Conservation (phyloP, 2,888 invertebrate species). For the Ophion obscuratus region DNA sequence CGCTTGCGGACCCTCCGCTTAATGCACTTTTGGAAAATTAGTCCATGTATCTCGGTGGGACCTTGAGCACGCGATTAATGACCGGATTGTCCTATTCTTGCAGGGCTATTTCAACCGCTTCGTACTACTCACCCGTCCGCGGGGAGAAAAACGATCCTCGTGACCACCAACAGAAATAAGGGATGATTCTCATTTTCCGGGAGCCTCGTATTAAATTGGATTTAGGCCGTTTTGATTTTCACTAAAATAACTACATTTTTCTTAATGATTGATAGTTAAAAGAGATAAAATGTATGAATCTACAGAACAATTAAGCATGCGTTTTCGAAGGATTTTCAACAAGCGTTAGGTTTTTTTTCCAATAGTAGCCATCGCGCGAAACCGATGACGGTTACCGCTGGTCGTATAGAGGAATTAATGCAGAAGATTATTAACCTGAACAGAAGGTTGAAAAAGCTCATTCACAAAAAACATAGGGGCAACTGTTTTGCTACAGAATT, state of each 20-base stretch:
- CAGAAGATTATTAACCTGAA: no score
- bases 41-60: conserved; percentile 76
- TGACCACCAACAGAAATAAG: conserved; percentile 21
- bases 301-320: no score
- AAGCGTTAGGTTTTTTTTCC: no score
- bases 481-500: no score
- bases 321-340: no score
- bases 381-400: no score
- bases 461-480: no score
- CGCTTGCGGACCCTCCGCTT: conserved; percentile 60
- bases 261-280: neutral
- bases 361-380: no score
- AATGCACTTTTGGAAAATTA: conserved; percentile 79
- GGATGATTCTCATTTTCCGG: conserved; percentile 2
- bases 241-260: neutral
- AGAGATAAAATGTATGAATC: neutral
- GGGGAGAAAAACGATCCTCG: conserved; percentile 22
- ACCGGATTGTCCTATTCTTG: conserved; percentile 48
- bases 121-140: conserved; percentile 28
- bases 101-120: conserved; percentile 47
- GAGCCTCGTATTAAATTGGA: conserved; percentile 74
- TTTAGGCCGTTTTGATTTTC: neutral
- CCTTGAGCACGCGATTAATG: conserved; percentile 55
- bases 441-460: no score
- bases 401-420: no score